These are phyloP conservation scores for Hydrozoanthus tunicans DNA, from an alignment of 64 coral and sea anemone genomes.

Conservation along the genomic window DNA sequence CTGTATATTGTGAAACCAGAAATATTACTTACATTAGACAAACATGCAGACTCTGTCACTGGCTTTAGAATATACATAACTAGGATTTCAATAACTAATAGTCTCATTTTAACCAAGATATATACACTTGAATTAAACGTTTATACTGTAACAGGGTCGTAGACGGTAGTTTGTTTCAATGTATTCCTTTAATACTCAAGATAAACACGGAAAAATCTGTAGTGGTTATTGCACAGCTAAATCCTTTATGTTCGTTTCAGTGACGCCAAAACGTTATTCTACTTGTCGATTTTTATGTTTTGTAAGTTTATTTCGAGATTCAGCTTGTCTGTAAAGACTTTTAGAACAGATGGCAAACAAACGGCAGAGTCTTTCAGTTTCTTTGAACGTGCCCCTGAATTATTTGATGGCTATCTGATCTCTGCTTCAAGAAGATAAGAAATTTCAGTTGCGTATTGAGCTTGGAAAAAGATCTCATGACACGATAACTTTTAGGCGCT, in stretches of 20 bases:
- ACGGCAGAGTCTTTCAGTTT: background rate
- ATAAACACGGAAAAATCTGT: background rate
- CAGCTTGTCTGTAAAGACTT: background rate
- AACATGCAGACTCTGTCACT: background rate
- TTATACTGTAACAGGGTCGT: no score
- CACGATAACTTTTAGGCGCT: background rate
- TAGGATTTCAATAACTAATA: no score
- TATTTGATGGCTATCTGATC: constrained; percentile 28
- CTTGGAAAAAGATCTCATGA: background rate
- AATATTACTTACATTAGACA: background rate
- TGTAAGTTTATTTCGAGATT: background rate
- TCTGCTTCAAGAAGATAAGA: constrained; percentile 41
- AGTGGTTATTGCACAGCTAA: background rate
- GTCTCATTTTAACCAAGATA: no score
- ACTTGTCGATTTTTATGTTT: background rate
- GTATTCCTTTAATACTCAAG: no score
- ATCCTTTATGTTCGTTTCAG: no score
- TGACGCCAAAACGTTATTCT: background rate
- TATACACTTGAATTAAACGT: no score
- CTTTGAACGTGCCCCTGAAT: background rate
- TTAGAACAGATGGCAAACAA: constrained; percentile 20
- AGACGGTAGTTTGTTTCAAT: no score
- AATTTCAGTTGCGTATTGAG: background rate
- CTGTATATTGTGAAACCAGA: no score
- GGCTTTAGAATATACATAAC: background rate